Percentiles rank a stretch among this genome's conserved stretches.
phyloP scores from a whole-genome alignment of 2,888 invertebrate species.

The Plebejus argus region DNA sequence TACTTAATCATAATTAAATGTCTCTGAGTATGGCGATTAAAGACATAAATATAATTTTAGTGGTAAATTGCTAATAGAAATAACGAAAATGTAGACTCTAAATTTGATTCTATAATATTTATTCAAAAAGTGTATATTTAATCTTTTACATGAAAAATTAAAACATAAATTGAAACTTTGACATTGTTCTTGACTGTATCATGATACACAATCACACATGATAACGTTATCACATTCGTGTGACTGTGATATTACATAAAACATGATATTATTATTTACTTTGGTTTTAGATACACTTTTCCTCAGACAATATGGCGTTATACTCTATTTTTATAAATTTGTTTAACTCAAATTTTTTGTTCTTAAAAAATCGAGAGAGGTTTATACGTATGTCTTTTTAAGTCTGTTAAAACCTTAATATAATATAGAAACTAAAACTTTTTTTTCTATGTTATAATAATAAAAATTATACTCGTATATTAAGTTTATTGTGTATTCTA shows the following conservation, averaged over 20 bases:
- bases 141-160: background rate
- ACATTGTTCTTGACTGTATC: constrained; percentile 13
- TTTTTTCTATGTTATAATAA: no score
- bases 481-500: background rate
- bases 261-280: constrained; percentile 14
- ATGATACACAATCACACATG: background rate
- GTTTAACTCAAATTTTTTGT: background rate
- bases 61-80: no score
- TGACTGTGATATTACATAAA: background rate
- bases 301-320: background rate
- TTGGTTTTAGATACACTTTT: background rate
- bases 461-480: background rate
- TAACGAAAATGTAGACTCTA: no score
- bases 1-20: no score
- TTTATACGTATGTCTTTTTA: background rate
- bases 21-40: no score
- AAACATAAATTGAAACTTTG: background rate
- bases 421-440: background rate
- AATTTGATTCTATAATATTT: no score
- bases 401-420: background rate
- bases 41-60: no score
- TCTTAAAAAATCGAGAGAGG: no score
- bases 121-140: background rate
- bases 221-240: constrained; percentile 1
- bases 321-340: background rate